Evolutionary conservation across 2,888 invertebrate species (phyloP).

Genomic region (Drosophila differens): DNA sequence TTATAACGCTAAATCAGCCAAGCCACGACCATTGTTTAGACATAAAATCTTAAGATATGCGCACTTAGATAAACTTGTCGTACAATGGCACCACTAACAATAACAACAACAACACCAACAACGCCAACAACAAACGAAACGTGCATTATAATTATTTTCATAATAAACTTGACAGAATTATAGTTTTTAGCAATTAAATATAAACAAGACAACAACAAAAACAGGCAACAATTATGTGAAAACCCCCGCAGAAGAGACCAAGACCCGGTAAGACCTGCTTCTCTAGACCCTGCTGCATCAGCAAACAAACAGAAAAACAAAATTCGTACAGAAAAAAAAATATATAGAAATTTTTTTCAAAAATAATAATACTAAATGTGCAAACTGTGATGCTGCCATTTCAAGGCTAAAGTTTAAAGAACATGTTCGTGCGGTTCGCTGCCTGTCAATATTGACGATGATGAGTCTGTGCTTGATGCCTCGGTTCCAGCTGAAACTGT

Average conservation of each 20-base stretch:
- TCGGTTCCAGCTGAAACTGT: conserved; percentile 48
- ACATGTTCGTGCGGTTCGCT: conserved; percentile 65
- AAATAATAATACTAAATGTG: conserved; percentile 66
- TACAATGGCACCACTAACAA: conserved; percentile 64
- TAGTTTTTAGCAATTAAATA: conserved; percentile 82
- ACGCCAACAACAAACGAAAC: conserved; percentile 45
- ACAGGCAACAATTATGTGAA: conserved; percentile 76
- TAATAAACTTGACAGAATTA: conserved; percentile 82
- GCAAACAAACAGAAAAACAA: conserved; percentile 25
- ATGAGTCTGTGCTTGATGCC: conserved; percentile 67
- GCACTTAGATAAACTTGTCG: conserved; percentile 75
- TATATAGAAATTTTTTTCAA: conserved; percentile 38
- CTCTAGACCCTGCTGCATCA: conserved; percentile 65
- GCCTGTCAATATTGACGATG: conserved; percentile 81
- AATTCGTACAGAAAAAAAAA: conserved; percentile 23
- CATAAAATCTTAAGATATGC: conserved; percentile 70
- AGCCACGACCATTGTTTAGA: conserved; percentile 73
- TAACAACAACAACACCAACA: conserved; percentile 27
- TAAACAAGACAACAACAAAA: conserved; percentile 65
- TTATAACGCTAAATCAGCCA: conserved; percentile 77
- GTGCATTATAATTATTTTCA: conserved; percentile 81
- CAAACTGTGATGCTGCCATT: conserved; percentile 63
- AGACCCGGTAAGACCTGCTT: conserved; percentile 63
- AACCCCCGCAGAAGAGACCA: conserved; percentile 34
- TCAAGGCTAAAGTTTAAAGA: conserved; percentile 81